A percentile compares a stretch with the other conserved stretches of the same genome.
phyloP scores from a whole-genome alignment of 1,140 invertebrate genomes.

The Drosophila orena region DNA sequence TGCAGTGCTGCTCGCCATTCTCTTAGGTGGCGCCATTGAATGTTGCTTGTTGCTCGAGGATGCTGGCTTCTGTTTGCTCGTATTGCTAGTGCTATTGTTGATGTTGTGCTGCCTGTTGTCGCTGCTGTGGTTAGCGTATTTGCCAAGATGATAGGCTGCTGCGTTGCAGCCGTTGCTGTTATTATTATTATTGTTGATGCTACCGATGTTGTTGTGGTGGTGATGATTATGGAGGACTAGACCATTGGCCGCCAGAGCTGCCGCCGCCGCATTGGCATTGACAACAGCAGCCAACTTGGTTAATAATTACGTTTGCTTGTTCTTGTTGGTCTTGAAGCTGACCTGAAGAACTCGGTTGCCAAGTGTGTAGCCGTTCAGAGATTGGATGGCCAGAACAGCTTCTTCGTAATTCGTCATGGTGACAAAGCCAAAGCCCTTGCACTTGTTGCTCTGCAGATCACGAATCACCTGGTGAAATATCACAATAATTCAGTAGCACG shows the following conservation, averaged over 20 bases:
- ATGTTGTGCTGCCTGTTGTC: slow-evolving; percentile 61
- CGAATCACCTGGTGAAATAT: slow-evolving; percentile 89
- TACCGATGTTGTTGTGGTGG: slow-evolving; percentile 42
- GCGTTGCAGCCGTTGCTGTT: slow-evolving; percentile 17
- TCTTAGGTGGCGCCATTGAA: slow-evolving; percentile 51
- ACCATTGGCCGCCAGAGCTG: slow-evolving; percentile 73
- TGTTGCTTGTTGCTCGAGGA: slow-evolving; percentile 52
- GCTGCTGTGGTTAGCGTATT: slow-evolving; percentile 41
- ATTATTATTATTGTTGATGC: slow-evolving; percentile 39
- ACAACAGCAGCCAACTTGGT: slow-evolving; percentile 84
- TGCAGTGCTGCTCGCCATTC: slow-evolving; percentile 33
- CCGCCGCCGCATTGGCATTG: slow-evolving; percentile 81
- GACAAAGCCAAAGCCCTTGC: slow-evolving; percentile 99
- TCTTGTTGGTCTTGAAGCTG: slow-evolving; percentile 98
- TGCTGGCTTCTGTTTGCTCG: slow-evolving; percentile 39
- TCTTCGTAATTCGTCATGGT: slow-evolving; percentile 99
- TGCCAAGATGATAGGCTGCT: slow-evolving; percentile 47
- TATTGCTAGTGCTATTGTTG: slow-evolving; percentile 30
- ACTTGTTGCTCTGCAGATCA: slow-evolving; percentile 99
- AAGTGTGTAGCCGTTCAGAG: slow-evolving; percentile 98
- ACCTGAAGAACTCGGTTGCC: slow-evolving; percentile 99
- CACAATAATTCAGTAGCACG: background rate
- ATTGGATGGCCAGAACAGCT: slow-evolving; percentile 98
- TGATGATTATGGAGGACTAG: slow-evolving; percentile 63
- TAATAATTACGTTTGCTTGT: slow-evolving; percentile 92